Conservation (phyloP, 2,888 invertebrate genomes). For the Xanthia icteritia region DNA sequence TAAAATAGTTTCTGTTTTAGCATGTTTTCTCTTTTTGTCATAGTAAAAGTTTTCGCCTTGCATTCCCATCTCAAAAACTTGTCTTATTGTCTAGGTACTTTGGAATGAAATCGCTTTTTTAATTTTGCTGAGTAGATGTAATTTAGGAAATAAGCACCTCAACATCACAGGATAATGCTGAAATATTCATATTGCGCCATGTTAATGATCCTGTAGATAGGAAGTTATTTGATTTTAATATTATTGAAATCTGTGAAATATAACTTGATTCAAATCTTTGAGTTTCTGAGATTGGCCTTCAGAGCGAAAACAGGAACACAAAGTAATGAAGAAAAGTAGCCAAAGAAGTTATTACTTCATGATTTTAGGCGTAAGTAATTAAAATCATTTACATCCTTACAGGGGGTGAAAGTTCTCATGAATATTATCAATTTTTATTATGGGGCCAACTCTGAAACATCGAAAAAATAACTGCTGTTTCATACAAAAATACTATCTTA, state of each 20-base stretch:
- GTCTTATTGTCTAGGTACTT: too few species aligned
- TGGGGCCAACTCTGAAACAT: background rate
- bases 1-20: background rate
- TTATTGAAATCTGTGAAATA: background rate
- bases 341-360: too few species aligned
- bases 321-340: too few species aligned
- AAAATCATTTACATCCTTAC: background rate
- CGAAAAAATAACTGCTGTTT: background rate
- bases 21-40: background rate
- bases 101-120: too few species aligned
- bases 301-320: too few species aligned
- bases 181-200: background rate
- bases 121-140: too few species aligned
- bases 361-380: background rate
- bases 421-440: constrained; percentile 15
- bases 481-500: background rate
- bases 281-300: too few species aligned
- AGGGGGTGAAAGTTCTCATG: background rate
- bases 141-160: too few species aligned
- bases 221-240: background rate
- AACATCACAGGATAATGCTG: too few species aligned
- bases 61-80: too few species aligned
- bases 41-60: background rate
- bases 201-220: background rate
- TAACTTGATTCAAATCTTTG: too few species aligned